A percentile compares a stretch with the other conserved stretches of the same genome.
These are phyloP conservation scores for Clitarchus hookeri DNA, from an alignment of 2,888 invertebrate genomes.

Conservation along the genomic window DNA sequence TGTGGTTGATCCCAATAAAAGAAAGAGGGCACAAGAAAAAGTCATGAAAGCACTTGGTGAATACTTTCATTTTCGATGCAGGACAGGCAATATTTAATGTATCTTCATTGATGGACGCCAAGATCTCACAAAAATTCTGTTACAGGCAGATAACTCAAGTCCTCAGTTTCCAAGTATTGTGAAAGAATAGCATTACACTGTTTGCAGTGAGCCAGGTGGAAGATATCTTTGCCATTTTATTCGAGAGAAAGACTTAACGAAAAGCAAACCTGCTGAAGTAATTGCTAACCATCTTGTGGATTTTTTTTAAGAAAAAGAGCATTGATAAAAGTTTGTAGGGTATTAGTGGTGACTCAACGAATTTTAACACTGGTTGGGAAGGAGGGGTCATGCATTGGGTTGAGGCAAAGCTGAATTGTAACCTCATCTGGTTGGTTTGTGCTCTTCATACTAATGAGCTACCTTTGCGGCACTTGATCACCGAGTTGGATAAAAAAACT, in stretches of 20 bases:
- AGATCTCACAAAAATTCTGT: conserved; percentile 23
- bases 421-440: too few species aligned
- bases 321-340: conserved; percentile 29
- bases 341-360: conserved; percentile 17
- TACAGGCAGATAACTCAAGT: conserved; percentile 27
- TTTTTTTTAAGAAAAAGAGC: conserved; percentile 26
- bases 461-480: too few species aligned
- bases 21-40: conserved; percentile 20
- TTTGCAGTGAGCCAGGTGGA: too few species aligned
- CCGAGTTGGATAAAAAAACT: too few species aligned
- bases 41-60: neutral
- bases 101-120: conserved; percentile 28
- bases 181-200: conserved; percentile 17
- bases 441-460: too few species aligned
- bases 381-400: too few species aligned
- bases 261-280: conserved; percentile 23
- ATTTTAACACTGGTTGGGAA: neutral
- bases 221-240: neutral
- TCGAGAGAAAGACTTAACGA: neutral
- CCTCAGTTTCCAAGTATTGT: conserved; percentile 20
- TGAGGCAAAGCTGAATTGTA: too few species aligned
- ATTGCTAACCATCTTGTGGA: conserved; percentile 24
- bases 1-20: conserved; percentile 19
- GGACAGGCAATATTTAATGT: neutral
- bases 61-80: neutral